Conservation (phyloP, 2,888 invertebrate genomes). For the Chymomyza procnemis region DNA sequence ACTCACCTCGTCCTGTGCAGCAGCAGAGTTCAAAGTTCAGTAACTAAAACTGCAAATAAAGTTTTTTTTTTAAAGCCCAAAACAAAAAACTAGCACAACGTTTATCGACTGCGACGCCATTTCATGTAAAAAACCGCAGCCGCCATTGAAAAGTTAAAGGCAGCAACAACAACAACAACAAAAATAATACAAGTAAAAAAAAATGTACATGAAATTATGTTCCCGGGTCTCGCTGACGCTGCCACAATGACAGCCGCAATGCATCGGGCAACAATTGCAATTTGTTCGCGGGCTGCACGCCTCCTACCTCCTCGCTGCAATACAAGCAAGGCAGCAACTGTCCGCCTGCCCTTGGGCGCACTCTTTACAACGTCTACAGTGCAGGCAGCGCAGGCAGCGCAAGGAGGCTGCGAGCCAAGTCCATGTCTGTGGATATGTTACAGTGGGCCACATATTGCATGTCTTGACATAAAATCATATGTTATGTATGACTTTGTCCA, state of each 20-base stretch:
- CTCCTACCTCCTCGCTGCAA: constrained; percentile 15
- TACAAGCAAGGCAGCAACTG: not conserved
- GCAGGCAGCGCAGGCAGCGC: too few relatives aligned
- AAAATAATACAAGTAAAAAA: not conserved
- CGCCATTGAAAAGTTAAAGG: constrained; percentile 24
- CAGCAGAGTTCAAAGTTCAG: constrained; percentile 62
- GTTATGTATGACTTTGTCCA: not conserved
- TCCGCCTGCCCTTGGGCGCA: constrained; percentile 59
- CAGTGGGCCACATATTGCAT: constrained; percentile 49
- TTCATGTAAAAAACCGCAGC: constrained; percentile 47
- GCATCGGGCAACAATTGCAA: constrained; percentile 78
- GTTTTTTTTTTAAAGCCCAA: constrained; percentile 51
- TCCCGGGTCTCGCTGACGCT: constrained; percentile 39
- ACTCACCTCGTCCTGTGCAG: too few relatives aligned
- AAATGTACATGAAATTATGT: constrained; percentile 41
- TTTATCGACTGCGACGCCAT: constrained; percentile 26
- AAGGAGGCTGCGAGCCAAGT: not conserved
- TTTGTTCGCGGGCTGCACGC: constrained; percentile 77
- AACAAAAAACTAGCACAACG: not conserved
- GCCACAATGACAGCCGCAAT: constrained; percentile 75
- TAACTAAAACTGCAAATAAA: constrained; percentile 51
- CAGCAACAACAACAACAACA: not conserved
- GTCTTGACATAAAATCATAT: not conserved
- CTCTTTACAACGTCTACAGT: constrained; percentile 22
- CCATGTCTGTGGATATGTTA: constrained; percentile 13